Base-by-base conservation (phyloP, 2,888 invertebrate species). In the Cistogaster globosa region DNA sequence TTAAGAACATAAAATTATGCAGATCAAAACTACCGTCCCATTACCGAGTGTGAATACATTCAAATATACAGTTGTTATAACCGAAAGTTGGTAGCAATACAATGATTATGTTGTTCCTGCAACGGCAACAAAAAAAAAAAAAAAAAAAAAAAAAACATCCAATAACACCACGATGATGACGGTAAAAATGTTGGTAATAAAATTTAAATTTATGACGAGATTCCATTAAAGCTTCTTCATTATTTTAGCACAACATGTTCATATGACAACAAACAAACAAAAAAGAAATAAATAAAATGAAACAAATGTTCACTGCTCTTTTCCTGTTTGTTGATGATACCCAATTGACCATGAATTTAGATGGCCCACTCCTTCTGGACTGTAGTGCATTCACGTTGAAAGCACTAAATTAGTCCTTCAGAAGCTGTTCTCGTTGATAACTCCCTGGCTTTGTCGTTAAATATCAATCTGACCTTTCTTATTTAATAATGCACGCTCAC, bases 161-260 rank as follows among this genome's bases (percentile, higher is more conserved):
- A 22, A 65, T 51, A 68, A 55, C 60, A 58, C 55, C 42, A 67
- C 60, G 42, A 53, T 45, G 67, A 32, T 65, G 32, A 22, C 60
- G 53, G 88, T 89, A 88, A 88, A 90, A 68, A 68, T 75, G 87
- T 88, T 87, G 88, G 89, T 87, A 90, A 91, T 91, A 91, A 91
- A 91, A 90, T 88, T 88, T 88, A 89, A 91, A 91, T 91, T 91
- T 91, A 91, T 91, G 91, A 90, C 91, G 89, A 90, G 90, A 91
- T 90, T 91, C 91, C 91, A 91, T 91, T 91, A 91, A 91, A 90
- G 89, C 89, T 90, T 89, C 90, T 90, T 90, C 88, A 87, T 89
- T 88, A 88, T 89, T 88, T 86, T 57, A 78, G 42, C 78, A 68
- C 67, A 75, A 20, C 67, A 76, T 14, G 12, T 42, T 12, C 12